Evolutionary conservation across 2,113 vertebrate genomes (phyloP).

Genomic region (Plotosus lineatus): DNA sequence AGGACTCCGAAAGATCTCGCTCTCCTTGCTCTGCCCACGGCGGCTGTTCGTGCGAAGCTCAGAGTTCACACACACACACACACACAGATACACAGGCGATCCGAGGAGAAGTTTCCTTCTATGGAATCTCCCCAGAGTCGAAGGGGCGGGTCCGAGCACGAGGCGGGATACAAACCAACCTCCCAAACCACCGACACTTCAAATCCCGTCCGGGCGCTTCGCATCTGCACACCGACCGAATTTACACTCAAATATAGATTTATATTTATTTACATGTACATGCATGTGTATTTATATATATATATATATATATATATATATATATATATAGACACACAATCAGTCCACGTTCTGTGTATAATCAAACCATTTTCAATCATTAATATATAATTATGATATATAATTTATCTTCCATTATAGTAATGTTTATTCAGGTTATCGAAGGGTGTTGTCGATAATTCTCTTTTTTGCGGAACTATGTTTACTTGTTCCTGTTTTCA

Average conservation of each 20-base stretch:
- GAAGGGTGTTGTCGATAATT: not conserved
- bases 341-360: not conserved
- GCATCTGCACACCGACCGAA: too few relatives aligned
- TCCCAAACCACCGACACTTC: too few relatives aligned
- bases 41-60: not conserved
- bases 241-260: too few relatives aligned
- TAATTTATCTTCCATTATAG: not conserved
- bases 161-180: constrained; percentile 12
- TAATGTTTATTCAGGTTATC: not conserved
- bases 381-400: too few relatives aligned
- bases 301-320: too few relatives aligned
- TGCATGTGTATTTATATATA: too few relatives aligned
- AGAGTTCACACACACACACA: too few relatives aligned
- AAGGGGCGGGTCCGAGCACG: not conserved
- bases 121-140: constrained; percentile 33
- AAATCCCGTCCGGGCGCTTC: too few relatives aligned
- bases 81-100: not conserved
- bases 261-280: too few relatives aligned
- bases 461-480: constrained; percentile 10
- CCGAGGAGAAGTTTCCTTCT: constrained; percentile 42
- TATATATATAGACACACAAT: too few relatives aligned
- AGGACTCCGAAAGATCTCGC: too few relatives aligned
- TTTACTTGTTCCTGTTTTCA: constrained; percentile 24
- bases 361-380: not conserved
- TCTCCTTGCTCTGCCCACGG: not conserved